Evolutionary conservation across 2,113 vertebrate genomes (phyloP).

Genomic region (Physeter macrocephalus): DNA sequence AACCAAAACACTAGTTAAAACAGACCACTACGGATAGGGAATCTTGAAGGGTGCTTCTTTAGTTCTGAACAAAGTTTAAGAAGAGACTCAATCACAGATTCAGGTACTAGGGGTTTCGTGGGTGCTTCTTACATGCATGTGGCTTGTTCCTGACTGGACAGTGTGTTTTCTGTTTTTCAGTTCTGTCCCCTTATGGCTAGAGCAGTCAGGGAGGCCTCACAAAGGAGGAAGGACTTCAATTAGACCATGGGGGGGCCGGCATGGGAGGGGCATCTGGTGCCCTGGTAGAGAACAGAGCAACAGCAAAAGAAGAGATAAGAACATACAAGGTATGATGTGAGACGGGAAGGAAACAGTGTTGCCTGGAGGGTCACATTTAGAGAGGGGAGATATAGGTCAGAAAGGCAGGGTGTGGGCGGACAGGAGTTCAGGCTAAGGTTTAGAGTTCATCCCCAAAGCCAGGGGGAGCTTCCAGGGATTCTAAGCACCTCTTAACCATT

Average conservation of each 20-base stretch:
- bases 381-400: neutral
- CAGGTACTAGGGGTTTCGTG: neutral
- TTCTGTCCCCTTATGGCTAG: too few species aligned
- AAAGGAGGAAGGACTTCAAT: neutral
- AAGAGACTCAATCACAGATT: neutral
- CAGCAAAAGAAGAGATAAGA: neutral
- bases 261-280: neutral
- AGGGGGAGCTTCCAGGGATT: neutral
- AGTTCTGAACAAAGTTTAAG: neutral
- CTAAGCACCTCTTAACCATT: too few species aligned
- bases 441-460: neutral
- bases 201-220: neutral
- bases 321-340: neutral
- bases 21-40: neutral
- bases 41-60: neutral
- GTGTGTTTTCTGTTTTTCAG: neutral
- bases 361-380: neutral
- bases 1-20: neutral
- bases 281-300: neutral
- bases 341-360: neutral
- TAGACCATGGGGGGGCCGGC: accelerated
- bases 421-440: neutral
- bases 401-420: neutral
- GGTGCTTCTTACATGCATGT: neutral
- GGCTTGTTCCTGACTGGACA: neutral